These are phyloP conservation scores for Atractosteus spatula DNA, from an alignment of 2,113 vertebrate genomes.

Conservation along the genomic window DNA sequence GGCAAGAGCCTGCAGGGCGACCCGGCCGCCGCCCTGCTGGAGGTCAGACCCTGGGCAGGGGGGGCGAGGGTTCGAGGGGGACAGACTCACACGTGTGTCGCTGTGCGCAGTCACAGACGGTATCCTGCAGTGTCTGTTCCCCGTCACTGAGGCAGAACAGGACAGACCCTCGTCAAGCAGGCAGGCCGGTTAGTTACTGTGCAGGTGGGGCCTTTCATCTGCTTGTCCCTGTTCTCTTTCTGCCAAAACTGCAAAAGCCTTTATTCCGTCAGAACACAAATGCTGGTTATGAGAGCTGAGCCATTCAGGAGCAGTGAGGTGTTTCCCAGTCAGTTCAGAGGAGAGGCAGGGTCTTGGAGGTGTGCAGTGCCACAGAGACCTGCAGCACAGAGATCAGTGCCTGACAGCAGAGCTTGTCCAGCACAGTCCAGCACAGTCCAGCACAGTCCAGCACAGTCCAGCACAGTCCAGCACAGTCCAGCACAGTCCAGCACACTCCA, in stretches of 20 bases:
- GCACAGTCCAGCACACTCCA: too few relatives aligned
- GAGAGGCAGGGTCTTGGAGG: neutral
- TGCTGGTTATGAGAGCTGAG: too few relatives aligned
- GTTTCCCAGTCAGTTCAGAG: neutral
- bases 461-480: neutral
- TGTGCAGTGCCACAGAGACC: neutral
- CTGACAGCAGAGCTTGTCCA: neutral
- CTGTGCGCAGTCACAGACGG: neutral
- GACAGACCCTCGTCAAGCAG: too few relatives aligned
- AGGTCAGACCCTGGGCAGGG: slow-evolving; percentile 66
- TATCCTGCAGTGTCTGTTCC: too few relatives aligned
- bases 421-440: too few relatives aligned
- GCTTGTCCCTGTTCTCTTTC: too few relatives aligned
- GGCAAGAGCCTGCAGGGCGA: slow-evolving; percentile 94
- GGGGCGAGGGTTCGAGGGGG: neutral
- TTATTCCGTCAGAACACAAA: too few relatives aligned
- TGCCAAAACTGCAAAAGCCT: too few relatives aligned
- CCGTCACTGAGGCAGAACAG: too few relatives aligned
- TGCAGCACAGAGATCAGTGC: slow-evolving; percentile 10
- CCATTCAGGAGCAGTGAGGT: neutral
- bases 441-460: neutral
- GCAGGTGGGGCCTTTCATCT: too few relatives aligned
- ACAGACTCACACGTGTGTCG: neutral
- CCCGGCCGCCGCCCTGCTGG: slow-evolving; percentile 89
- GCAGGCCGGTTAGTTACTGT: too few relatives aligned